Conservation (phyloP, 2,113 vertebrate species). For the Colaptes auratus region DNA sequence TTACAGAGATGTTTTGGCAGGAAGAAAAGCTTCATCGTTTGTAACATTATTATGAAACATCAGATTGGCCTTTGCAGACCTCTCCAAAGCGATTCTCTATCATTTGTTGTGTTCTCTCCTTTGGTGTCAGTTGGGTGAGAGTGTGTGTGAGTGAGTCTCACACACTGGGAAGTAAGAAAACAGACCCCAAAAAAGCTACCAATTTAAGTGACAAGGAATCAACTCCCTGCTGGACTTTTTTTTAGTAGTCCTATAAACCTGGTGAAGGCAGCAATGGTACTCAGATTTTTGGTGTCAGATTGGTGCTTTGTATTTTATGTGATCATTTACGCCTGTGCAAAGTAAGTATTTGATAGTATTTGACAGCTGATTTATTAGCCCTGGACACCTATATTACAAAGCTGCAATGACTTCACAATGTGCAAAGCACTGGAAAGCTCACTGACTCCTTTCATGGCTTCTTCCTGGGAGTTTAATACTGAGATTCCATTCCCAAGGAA, state of each 20-base stretch:
- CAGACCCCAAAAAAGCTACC: background rate
- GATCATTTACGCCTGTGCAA: conserved; percentile 27
- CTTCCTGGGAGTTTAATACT: background rate
- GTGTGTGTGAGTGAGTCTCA: background rate
- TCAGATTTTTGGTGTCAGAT: conserved; percentile 6
- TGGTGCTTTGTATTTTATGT: conserved; percentile 39
- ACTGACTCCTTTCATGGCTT: conserved; percentile 8
- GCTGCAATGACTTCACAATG: conserved; percentile 35
- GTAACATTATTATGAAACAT: background rate
- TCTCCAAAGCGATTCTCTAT: background rate
- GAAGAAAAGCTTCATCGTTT: background rate
- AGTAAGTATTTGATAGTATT: conserved; percentile 40
- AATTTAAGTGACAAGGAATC: background rate
- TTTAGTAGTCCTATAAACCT: background rate
- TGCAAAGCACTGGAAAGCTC: conserved; percentile 34
- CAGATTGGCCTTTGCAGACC: background rate
- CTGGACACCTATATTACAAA: conserved; percentile 43
- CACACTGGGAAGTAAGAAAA: background rate
- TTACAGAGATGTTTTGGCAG: conserved; percentile 32
- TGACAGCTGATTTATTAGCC: conserved; percentile 58
- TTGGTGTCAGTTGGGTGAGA: background rate
- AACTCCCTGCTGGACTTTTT: background rate
- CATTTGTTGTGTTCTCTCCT: background rate
- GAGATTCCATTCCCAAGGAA: background rate
- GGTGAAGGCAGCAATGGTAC: background rate